A percentile compares a stretch with the other conserved stretches of the same genome.
Conservation (phyloP, 1,140 invertebrate genomes). For the Potamilus streckersoni region DNA sequence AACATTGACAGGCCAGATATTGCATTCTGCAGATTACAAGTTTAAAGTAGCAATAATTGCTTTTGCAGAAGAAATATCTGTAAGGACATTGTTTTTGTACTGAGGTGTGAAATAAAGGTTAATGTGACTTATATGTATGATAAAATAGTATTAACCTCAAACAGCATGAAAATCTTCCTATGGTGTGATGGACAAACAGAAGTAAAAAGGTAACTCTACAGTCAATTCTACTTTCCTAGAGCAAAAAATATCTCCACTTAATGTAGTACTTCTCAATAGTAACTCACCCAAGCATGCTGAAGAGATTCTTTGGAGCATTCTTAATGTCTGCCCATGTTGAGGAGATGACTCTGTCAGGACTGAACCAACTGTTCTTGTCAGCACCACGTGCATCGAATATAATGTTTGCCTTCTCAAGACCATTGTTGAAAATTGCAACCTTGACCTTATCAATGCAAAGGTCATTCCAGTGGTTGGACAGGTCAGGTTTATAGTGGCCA, state of each 20-base stretch:
- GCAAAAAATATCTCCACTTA: background rate
- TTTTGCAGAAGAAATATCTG: too few relatives aligned
- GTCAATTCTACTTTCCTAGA: background rate
- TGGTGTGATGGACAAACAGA: background rate
- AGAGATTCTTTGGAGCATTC: slow-evolving; percentile 40
- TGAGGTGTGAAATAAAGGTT: background rate
- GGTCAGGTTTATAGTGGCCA: slow-evolving; percentile 50
- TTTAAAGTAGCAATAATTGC: too few relatives aligned
- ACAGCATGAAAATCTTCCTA: background rate
- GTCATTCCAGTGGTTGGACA: slow-evolving; percentile 46
- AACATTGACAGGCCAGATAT: too few relatives aligned
- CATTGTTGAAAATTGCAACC: slow-evolving; percentile 48
- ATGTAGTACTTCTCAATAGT: background rate
- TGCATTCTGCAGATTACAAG: too few relatives aligned
- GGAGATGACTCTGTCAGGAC: slow-evolving; percentile 43
- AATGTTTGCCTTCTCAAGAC: slow-evolving; percentile 49
- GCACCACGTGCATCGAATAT: slow-evolving; percentile 46
- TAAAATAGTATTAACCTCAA: background rate
- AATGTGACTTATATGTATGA: background rate
- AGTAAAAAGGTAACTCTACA: too few relatives aligned
- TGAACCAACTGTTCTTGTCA: slow-evolving; percentile 52
- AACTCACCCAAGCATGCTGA: slow-evolving; percentile 47
- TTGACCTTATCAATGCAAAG: slow-evolving; percentile 52
- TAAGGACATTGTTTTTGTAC: too few relatives aligned
- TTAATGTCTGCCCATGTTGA: slow-evolving; percentile 51